These are phyloP conservation scores for Lysandra coridon DNA, from an alignment of 2,888 invertebrate species.

Conservation along the genomic window DNA sequence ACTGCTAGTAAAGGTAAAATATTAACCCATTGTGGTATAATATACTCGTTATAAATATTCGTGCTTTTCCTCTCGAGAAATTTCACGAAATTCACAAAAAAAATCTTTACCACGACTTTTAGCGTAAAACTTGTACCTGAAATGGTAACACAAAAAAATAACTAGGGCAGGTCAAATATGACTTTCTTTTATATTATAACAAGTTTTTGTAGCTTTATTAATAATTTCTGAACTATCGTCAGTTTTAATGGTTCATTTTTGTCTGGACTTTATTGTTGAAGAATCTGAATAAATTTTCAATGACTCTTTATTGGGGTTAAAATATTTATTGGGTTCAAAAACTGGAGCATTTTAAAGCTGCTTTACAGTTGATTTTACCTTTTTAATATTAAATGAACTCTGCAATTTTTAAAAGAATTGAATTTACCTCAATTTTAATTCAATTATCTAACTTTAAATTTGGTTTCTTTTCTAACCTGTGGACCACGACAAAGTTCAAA, in stretches of 20 bases:
- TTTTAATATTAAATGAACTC: not conserved
- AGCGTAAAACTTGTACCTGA: not conserved
- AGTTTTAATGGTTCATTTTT: not conserved
- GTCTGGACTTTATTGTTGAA: not conserved
- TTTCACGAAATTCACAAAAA: conserved; percentile 4
- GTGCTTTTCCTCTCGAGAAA: not conserved
- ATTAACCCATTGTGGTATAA: too few relatives aligned
- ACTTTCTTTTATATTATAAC: conserved; percentile 2
- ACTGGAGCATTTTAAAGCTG: conserved; percentile 31
- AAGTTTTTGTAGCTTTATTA: conserved; percentile 6
- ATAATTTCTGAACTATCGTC: not conserved
- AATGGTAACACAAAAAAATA: conserved; percentile 22
- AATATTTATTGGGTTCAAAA: conserved; percentile 14
- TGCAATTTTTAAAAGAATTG: too few relatives aligned
- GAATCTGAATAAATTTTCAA: not conserved
- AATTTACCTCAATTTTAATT: too few relatives aligned
- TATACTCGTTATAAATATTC: not conserved
- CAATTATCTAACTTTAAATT: too few relatives aligned
- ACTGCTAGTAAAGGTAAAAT: too few relatives aligned
- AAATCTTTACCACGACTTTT: not conserved
- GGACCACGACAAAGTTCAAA: too few relatives aligned
- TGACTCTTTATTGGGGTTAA: not conserved
- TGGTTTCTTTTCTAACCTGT: too few relatives aligned
- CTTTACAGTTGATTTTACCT: conserved; percentile 38
- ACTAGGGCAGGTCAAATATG: conserved; percentile 19